Evolutionary conservation across 2,797 vertebrate species (phyloP).

Genomic region (Hypotaenidia okinawae): DNA sequence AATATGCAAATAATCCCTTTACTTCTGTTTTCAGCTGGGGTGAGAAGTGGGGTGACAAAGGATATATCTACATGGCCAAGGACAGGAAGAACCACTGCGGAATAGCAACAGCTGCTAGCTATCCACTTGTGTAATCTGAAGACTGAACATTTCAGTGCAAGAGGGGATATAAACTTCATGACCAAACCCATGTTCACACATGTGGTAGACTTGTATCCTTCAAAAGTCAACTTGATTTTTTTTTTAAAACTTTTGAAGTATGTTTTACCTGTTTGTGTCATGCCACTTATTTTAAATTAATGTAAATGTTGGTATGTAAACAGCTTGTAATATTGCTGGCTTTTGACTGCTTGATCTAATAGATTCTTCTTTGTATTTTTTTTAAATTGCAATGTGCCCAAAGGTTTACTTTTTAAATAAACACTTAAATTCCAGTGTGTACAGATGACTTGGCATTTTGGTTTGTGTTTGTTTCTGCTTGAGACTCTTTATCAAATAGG

Average conservation of each 20-base stretch:
- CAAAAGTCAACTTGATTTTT: slow-evolving; percentile 60
- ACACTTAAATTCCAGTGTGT: slow-evolving; percentile 56
- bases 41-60: slow-evolving; percentile 87
- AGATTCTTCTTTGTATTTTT: slow-evolving; percentile 37
- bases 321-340: slow-evolving; percentile 74
- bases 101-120: slow-evolving; percentile 92
- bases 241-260: slow-evolving; percentile 57
- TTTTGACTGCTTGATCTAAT: slow-evolving; percentile 44
- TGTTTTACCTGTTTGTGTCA: slow-evolving; percentile 72
- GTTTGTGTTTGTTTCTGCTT: neutral
- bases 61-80: slow-evolving; percentile 91
- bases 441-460: neutral
- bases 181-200: slow-evolving; percentile 57
- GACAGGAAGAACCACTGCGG: slow-evolving; percentile 93
- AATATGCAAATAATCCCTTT: neutral
- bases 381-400: slow-evolving; percentile 15
- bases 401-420: slow-evolving; percentile 75
- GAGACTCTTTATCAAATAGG: neutral
- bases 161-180: slow-evolving; percentile 58
- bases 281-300: slow-evolving; percentile 72
- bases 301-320: slow-evolving; percentile 71
- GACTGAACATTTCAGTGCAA: slow-evolving; percentile 52
- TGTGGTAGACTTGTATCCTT: slow-evolving; percentile 58
- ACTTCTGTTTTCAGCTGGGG: slow-evolving; percentile 86
- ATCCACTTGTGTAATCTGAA: slow-evolving; percentile 83